A percentile compares a stretch with the other conserved stretches of the same genome.
phyloP scores from a whole-genome alignment of 2,113 vertebrate species.

The Zootoca vivipara region DNA sequence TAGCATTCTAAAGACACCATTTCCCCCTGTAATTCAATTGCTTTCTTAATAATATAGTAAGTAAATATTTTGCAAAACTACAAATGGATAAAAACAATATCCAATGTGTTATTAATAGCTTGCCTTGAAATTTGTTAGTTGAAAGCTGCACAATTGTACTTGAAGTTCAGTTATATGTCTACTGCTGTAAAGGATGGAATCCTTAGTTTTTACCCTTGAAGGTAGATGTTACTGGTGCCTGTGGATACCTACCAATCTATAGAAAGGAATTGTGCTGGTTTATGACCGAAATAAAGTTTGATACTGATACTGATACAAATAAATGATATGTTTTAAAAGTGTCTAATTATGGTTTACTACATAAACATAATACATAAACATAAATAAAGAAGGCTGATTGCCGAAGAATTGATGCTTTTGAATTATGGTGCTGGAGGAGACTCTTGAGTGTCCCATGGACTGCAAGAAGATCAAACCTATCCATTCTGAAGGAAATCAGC shows the following conservation, averaged over 20 bases:
- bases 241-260: neutral
- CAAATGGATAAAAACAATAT: neutral
- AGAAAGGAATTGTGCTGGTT: too few relatives aligned
- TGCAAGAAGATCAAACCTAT: too few relatives aligned
- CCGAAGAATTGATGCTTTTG: too few relatives aligned
- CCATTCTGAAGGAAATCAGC: too few relatives aligned
- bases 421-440: too few relatives aligned
- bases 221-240: neutral
- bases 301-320: neutral
- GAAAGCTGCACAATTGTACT: neutral
- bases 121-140: neutral
- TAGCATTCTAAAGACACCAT: neutral
- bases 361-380: too few relatives aligned
- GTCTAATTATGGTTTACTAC: neutral
- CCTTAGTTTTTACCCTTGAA: neutral
- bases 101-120: neutral
- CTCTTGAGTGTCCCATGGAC: too few relatives aligned
- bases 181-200: neutral
- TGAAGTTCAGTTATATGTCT: neutral
- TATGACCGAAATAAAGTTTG: too few relatives aligned
- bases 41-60: neutral
- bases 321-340: conserved; percentile 12
- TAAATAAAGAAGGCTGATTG: too few relatives aligned
- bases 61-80: neutral
- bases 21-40: neutral